Conservation (phyloP, 2,113 vertebrate species). For the Fukomys damarensis region DNA sequence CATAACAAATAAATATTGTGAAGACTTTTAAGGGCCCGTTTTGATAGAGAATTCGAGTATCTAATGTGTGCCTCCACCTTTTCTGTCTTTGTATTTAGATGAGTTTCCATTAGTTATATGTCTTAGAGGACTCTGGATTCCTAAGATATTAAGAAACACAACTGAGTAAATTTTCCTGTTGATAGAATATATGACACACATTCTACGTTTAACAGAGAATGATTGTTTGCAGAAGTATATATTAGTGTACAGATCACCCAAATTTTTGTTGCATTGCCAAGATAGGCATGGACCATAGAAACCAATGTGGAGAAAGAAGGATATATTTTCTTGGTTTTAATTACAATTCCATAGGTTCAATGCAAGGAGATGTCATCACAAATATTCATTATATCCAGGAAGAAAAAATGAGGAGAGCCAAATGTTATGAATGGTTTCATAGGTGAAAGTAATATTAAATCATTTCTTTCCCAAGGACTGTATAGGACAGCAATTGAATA, state of each 20-base stretch:
- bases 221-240: background rate
- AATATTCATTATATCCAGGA: slow-evolving; percentile 39
- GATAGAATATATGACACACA: background rate
- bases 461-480: slow-evolving; percentile 5
- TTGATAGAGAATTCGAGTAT: background rate
- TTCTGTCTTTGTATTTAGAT: background rate
- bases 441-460: slow-evolving; percentile 61
- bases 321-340: slow-evolving; percentile 66
- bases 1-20: background rate
- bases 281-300: background rate
- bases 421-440: slow-evolving; percentile 42
- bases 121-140: background rate
- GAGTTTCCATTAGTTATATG: background rate
- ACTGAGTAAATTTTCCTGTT: slow-evolving; percentile 50
- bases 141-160: background rate
- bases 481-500: slow-evolving; percentile 28
- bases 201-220: slow-evolving; percentile 30
- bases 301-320: slow-evolving; percentile 8
- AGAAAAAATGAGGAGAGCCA: slow-evolving; percentile 26
- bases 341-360: slow-evolving; percentile 6
- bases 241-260: background rate
- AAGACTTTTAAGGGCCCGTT: background rate
- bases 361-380: background rate
- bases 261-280: slow-evolving; percentile 52
- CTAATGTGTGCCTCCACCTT: background rate